Base-by-base conservation (phyloP, 2,113 vertebrate species). In the Raja brachyura region DNA sequence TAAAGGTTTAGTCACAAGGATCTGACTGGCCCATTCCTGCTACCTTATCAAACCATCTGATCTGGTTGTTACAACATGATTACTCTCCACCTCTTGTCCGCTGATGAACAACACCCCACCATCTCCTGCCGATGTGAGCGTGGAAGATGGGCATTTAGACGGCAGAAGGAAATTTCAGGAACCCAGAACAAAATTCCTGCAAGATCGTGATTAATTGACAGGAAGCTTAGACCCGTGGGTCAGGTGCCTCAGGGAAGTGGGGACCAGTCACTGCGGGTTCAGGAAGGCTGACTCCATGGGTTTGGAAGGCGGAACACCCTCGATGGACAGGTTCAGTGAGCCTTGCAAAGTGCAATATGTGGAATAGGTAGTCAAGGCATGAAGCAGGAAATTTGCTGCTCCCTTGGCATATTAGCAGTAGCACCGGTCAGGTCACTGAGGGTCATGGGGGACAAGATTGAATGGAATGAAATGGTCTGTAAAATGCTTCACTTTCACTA, bases 141-240 rank as follows among this genome's bases (percentile, higher is more conserved):
- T n/a, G 11, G 25, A 86, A 59, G 56, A 16, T 61, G 13, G 31
- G 83, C 20, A 83, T 86, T 86, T 86, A 86, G 54, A 16, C 4
- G 0, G n/a, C 56, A 14, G 25, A 63, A 61, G 28, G 83, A 61
- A 61, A 86, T 86, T n/a, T 86, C 83, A 86, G 83, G 83, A 25
- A 86, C 25, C 22, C 28, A 61, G 22, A 61, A 25, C 14, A 4
- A 86, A 86, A 61, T 61, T 61, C 10, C 78, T 81, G 78, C 54
- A 86, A 22, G 83, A 59, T 11, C 83, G 2, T 86, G 83, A 63
- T 86, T 86, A 61, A 86, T 63, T 59, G 56, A n/a, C 83, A 86
- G 56, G 83, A 86, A 61, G 28, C 83, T 13, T n/a, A 22, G 25
- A 59, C 54, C 54, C 28, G 11, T 16, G n/a, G 59, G 59, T 28